phyloP scores from a whole-genome alignment of 1,140 invertebrate genomes.

The Apis cerana region DNA sequence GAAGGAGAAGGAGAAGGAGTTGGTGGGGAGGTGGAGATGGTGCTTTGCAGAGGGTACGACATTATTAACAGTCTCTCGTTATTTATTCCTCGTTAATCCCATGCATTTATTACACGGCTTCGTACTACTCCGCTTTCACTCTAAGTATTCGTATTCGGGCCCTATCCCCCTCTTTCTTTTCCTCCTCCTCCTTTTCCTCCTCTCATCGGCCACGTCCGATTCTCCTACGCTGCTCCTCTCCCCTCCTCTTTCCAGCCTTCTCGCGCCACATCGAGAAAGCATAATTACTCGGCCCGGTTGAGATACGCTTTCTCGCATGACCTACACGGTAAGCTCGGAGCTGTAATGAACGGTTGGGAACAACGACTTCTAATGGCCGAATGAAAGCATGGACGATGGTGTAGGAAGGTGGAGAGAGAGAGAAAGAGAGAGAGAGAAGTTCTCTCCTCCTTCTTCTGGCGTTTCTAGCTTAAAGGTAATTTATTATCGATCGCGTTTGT shows the following conservation, averaged over 20 bases:
- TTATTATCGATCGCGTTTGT: conserved; percentile 69
- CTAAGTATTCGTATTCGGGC: conserved; percentile 48
- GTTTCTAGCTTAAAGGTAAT: conserved; percentile 67
- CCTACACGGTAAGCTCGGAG: conserved; percentile 41
- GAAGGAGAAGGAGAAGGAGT: conserved; percentile 36
- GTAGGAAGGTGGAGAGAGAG: background rate
- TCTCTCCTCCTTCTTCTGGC: background rate
- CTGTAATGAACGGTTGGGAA: conserved; percentile 67
- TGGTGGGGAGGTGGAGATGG: conserved; percentile 10
- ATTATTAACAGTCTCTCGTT: conserved; percentile 74
- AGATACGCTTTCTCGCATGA: conserved; percentile 57
- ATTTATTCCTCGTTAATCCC: conserved; percentile 77
- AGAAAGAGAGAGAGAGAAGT: conserved; percentile 2
- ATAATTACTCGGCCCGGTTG: conserved; percentile 63
- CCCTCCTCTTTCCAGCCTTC: background rate
- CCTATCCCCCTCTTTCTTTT: background rate
- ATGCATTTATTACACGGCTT: conserved; percentile 66
- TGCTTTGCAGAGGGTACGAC: conserved; percentile 62
- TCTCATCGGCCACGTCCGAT: background rate
- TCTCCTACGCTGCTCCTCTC: background rate
- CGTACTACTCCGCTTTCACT: conserved; percentile 60
- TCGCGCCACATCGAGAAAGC: conserved; percentile 36
- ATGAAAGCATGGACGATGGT: conserved; percentile 48
- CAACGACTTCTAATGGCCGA: conserved; percentile 66
- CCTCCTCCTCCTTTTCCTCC: background rate